phyloP scores from a whole-genome alignment of 2,113 vertebrate genomes.

The Lichenostomus cassidix region DNA sequence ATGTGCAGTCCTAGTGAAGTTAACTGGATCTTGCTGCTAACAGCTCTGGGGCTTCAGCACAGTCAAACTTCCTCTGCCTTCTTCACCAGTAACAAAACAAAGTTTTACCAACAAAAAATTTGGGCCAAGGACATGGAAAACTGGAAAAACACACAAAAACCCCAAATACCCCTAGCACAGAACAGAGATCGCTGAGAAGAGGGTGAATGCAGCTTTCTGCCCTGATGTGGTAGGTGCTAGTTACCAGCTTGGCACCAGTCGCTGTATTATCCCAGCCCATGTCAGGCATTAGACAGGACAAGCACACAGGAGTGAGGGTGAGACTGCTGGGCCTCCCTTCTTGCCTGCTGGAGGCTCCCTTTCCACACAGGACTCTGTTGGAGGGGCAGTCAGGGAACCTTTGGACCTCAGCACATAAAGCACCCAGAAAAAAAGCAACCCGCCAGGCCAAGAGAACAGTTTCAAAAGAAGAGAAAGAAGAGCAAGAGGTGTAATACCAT shows the following conservation, averaged over 20 bases:
- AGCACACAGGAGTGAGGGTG: not conserved
- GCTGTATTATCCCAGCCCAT: not conserved
- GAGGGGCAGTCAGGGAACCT: not conserved
- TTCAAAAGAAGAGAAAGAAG: conserved; percentile 10
- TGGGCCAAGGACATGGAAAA: not conserved
- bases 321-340: not conserved
- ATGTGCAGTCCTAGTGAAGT: not conserved
- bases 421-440: not conserved
- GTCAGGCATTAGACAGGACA: not conserved
- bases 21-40: not conserved
- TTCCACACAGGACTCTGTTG: not conserved
- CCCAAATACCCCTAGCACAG: not conserved
- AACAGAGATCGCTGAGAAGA: not conserved
- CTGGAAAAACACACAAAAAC: not conserved
- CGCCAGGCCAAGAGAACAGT: not conserved
- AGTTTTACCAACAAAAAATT: not conserved
- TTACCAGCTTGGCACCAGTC: not conserved
- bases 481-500: not conserved
- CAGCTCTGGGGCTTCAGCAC: not conserved
- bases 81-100: not conserved
- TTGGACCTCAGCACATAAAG: not conserved
- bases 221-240: not conserved
- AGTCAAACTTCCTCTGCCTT: not conserved
- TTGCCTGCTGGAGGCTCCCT: not conserved
- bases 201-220: not conserved